Conservation (phyloP, 2,888 invertebrate genomes). For the Beris chalybata region DNA sequence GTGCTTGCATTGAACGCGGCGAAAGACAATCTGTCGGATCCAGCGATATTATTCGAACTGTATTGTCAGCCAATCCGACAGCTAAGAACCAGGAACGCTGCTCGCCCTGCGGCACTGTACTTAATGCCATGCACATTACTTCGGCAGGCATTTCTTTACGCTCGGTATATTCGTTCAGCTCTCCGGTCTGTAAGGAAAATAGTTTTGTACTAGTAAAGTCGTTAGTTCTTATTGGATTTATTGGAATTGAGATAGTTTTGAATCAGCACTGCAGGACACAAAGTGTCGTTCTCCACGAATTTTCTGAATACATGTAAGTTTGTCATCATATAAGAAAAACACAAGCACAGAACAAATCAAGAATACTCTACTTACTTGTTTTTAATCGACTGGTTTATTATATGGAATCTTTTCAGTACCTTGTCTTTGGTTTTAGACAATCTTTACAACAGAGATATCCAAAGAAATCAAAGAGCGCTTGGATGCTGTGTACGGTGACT, state of each 20-base stretch:
- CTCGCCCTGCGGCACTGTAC: conserved; percentile 92
- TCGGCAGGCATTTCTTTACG: conserved; percentile 95
- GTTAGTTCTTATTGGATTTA: not conserved
- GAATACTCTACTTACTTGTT: too few species aligned
- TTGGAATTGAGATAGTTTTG: not conserved
- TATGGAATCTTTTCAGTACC: too few species aligned
- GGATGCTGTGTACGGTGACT: too few species aligned
- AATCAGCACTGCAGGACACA: conserved; percentile 58
- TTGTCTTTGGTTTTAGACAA: too few species aligned
- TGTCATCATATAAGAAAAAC: conserved; percentile 48
- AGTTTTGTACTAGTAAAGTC: not conserved
- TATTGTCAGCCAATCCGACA: conserved; percentile 93
- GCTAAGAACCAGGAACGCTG: conserved; percentile 94
- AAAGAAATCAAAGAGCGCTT: too few species aligned
- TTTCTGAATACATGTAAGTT: conserved; percentile 50
- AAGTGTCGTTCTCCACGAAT: conserved; percentile 54
- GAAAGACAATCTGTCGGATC: conserved; percentile 95
- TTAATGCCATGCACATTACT: conserved; percentile 97
- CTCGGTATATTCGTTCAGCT: conserved; percentile 97
- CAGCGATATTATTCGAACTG: conserved; percentile 94
- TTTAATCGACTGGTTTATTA: too few species aligned
- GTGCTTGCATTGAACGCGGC: conserved; percentile 92
- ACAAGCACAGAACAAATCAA: too few species aligned
- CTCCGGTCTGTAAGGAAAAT: conserved; percentile 76
- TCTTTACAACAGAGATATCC: too few species aligned